phyloP scores from a whole-genome alignment of 2,797 vertebrate genomes.

The Poeciliopsis infans region DNA sequence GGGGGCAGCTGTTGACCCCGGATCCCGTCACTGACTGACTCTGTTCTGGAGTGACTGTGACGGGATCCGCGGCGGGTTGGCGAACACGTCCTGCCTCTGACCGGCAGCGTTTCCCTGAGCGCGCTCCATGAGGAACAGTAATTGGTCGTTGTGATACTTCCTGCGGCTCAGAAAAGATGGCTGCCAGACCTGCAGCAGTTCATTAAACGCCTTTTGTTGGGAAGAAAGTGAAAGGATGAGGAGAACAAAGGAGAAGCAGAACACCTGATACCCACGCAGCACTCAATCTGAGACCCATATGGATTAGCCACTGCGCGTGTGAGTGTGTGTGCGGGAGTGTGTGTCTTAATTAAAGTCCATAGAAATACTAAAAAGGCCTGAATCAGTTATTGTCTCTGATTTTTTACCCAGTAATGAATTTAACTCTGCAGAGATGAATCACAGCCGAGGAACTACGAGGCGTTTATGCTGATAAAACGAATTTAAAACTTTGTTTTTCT shows the following conservation, averaged over 20 bases:
- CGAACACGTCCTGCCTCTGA: background rate
- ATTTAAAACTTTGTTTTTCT: background rate
- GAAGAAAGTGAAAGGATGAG: constrained; percentile 48
- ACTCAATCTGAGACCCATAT: constrained; percentile 20
- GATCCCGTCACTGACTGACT: background rate
- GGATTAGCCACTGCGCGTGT: background rate
- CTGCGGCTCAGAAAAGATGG: constrained; percentile 21
- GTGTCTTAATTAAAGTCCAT: constrained; percentile 4
- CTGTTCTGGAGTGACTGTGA: background rate
- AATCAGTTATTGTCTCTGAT: background rate
- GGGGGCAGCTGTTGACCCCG: background rate
- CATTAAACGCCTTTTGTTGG: constrained; percentile 60
- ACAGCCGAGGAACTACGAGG: background rate
- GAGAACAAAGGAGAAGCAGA: constrained; percentile 52
- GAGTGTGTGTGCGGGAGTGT: background rate
- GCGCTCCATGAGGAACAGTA: constrained; percentile 20
- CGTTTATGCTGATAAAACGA: background rate
- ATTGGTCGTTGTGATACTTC: constrained; percentile 6
- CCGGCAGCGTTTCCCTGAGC: background rate
- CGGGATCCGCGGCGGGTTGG: background rate
- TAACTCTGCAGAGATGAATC: background rate
- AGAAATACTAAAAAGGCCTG: background rate
- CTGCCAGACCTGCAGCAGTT: constrained; percentile 19
- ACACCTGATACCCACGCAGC: constrained; percentile 40
- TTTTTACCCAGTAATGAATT: background rate